Evolutionary conservation across 2,797 vertebrate genomes (phyloP).

Genomic region (Philypnodon macrostomus): DNA sequence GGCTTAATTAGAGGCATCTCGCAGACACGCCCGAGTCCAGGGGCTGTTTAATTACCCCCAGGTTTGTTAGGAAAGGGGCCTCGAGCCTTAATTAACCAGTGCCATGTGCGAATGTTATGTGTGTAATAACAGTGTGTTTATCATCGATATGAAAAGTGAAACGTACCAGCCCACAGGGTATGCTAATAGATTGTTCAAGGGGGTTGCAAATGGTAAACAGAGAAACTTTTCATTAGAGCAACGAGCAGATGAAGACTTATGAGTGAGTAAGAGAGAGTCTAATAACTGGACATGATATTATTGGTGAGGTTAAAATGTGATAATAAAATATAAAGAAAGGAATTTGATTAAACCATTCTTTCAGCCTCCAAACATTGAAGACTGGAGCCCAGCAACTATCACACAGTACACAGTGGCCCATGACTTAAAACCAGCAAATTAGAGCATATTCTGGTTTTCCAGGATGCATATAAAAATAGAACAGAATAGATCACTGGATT

Average conservation of each 20-base stretch:
- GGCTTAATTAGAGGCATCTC: conserved; percentile 79
- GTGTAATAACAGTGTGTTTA: conserved; percentile 32
- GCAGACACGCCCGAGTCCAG: conserved; percentile 70
- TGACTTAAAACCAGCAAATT: too few species aligned
- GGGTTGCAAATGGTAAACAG: conserved; percentile 41
- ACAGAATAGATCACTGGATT: conserved; percentile 33
- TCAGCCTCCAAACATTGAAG: too few species aligned
- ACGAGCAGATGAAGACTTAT: conserved; percentile 11
- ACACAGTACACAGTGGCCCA: too few species aligned
- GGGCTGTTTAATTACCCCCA: conserved; percentile 79
- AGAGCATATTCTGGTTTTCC: background rate
- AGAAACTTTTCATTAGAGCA: conserved; percentile 37
- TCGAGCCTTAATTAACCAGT: conserved; percentile 74
- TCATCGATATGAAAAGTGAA: conserved; percentile 29
- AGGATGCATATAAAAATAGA: background rate
- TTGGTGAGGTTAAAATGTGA: too few species aligned
- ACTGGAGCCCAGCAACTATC: too few species aligned
- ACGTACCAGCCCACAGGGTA: conserved; percentile 43
- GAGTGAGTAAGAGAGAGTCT: background rate
- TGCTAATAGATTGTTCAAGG: conserved; percentile 52
- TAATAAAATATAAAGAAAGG: too few species aligned
- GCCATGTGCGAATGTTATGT: conserved; percentile 33
- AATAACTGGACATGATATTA: conserved; percentile 5
- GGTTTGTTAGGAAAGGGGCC: conserved; percentile 73
- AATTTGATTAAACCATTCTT: too few species aligned